A percentile compares a stretch with the other conserved stretches of the same genome.
Evolutionary conservation across 1,140 invertebrate species (phyloP).

Genomic region (Bombus haemorrhoidalis): DNA sequence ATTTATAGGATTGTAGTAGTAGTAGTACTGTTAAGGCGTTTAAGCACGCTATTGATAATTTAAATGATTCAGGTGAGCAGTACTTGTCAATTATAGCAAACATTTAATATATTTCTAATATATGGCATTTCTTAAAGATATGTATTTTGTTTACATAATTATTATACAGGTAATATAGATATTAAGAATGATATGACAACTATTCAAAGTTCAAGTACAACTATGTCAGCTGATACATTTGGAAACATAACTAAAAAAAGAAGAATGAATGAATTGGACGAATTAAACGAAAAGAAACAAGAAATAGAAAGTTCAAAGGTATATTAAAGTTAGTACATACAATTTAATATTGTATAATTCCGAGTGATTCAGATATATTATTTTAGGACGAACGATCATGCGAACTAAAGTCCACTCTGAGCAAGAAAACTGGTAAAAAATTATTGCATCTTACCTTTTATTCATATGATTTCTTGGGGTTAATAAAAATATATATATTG

Average conservation of each 20-base stretch:
- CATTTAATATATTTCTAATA: background rate
- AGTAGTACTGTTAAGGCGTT: constrained; percentile 61
- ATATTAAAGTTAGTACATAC: background rate
- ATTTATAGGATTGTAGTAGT: constrained; percentile 59
- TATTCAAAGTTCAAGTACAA: constrained; percentile 46
- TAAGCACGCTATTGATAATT: constrained; percentile 69
- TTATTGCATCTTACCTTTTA: background rate
- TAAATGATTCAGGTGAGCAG: constrained; percentile 38
- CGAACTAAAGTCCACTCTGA: constrained; percentile 7
- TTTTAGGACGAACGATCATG: constrained; percentile 17
- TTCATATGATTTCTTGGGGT: background rate
- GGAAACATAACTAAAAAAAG: constrained; percentile 52
- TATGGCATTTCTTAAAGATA: background rate
- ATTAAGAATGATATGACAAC: constrained; percentile 15
- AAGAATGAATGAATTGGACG: constrained; percentile 37
- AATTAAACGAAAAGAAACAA: background rate
- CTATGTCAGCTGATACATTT: background rate
- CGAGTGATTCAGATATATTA: background rate
- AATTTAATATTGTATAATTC: background rate
- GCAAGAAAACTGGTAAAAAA: constrained; percentile 58
- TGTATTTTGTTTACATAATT: constrained; percentile 8
- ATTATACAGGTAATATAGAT: constrained; percentile 12
- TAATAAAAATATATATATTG: constrained; percentile 20
- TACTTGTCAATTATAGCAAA: background rate
- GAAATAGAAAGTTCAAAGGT: constrained; percentile 19